phyloP scores from a whole-genome alignment of 2,113 vertebrate genomes.

The Chaetops frenatus region DNA sequence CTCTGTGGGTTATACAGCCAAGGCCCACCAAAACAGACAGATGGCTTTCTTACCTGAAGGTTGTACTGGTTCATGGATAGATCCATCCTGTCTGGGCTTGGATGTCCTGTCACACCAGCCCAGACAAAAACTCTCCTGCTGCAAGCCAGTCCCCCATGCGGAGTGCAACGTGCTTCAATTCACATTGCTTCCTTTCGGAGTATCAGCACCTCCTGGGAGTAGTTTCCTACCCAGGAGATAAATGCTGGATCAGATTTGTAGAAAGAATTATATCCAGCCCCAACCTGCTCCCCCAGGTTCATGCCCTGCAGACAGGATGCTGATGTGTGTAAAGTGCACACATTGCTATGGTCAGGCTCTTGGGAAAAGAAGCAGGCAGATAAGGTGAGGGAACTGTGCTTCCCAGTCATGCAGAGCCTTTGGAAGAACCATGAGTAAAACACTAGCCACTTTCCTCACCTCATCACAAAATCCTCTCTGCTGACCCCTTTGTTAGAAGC shows the following conservation, averaged over 20 bases:
- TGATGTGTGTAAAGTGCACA: accelerated
- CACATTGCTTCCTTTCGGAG: accelerated
- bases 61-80: neutral
- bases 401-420: neutral
- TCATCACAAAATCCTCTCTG: neutral
- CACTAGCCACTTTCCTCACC: neutral
- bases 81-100: neutral
- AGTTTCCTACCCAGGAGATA: neutral
- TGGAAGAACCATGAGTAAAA: neutral
- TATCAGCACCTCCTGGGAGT: neutral
- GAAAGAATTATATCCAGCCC: neutral
- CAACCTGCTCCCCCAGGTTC: neutral
- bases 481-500: neutral
- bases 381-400: neutral
- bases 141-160: neutral
- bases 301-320: neutral
- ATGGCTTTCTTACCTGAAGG: neutral
- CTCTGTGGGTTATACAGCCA: neutral
- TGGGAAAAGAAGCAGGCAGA: neutral
- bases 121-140: neutral
- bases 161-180: accelerated
- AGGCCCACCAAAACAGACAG: neutral
- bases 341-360: neutral
- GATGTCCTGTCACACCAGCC: neutral
- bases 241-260: neutral